Conservation (phyloP, 2,888 invertebrate species). For the Pachymerium ferrugineum region DNA sequence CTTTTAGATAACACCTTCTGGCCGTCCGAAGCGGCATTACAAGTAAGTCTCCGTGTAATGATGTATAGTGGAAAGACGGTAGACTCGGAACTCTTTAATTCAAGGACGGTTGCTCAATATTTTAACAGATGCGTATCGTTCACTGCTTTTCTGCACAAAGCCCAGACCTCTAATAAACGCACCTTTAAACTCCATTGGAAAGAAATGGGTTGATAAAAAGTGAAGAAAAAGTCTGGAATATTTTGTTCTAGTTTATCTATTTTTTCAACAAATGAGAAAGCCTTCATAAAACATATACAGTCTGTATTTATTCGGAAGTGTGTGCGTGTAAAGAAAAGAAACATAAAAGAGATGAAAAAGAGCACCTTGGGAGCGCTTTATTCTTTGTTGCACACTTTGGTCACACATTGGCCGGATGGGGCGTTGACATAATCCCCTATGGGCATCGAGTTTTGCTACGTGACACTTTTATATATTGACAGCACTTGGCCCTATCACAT, state of each 20-base stretch:
- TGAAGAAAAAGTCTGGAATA: background rate
- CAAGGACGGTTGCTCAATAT: background rate
- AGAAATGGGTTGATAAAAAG: background rate
- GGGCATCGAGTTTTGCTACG: constrained; percentile 14
- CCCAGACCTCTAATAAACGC: background rate
- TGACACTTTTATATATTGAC: constrained; percentile 27
- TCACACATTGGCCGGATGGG: constrained; percentile 3
- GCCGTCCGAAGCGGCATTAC: constrained; percentile 2
- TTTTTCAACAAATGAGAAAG: background rate
- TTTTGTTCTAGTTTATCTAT: background rate
- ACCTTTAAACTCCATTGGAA: background rate
- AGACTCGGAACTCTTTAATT: background rate
- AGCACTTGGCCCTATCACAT: constrained; percentile 11
- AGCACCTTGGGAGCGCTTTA: constrained; percentile 14
- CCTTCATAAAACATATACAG: background rate
- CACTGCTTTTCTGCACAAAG: constrained; percentile 2
- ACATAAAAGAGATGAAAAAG: constrained; percentile 21
- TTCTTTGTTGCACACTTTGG: constrained; percentile 6
- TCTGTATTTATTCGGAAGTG: background rate
- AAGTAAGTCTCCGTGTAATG: background rate
- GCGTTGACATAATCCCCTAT: constrained; percentile 21
- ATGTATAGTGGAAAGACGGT: background rate
- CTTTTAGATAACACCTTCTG: background rate
- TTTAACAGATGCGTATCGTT: constrained; percentile 17
- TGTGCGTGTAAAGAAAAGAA: background rate